Evolutionary conservation across 2,797 vertebrate genomes (phyloP).

Genomic region (Dipus sagitta): DNA sequence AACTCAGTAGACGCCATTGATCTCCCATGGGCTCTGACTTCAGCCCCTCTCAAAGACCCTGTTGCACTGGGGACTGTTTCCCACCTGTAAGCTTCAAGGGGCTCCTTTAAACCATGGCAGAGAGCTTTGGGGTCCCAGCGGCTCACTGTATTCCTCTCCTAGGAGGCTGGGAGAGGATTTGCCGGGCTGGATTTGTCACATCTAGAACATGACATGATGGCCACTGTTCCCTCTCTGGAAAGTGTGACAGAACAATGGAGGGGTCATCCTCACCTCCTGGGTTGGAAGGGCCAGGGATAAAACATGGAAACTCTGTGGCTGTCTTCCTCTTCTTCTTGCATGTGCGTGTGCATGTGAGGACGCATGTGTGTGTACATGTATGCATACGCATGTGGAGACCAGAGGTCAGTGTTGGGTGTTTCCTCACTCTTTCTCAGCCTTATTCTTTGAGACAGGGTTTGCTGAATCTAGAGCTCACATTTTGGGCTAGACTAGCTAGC

Average conservation of each 20-base stretch:
- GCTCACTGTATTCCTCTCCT: background rate
- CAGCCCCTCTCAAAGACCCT: background rate
- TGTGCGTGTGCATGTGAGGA: too few species aligned
- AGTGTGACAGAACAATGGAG: accelerated
- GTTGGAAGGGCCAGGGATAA: accelerated
- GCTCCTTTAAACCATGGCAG: too few species aligned
- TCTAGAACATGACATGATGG: background rate
- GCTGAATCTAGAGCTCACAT: too few species aligned
- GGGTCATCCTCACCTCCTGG: background rate
- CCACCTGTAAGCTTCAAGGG: background rate
- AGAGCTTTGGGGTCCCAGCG: background rate
- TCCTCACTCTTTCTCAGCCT: too few species aligned
- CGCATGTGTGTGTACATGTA: too few species aligned
- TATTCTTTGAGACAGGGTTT: too few species aligned
- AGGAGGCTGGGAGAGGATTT: too few species aligned
- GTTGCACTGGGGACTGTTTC: too few species aligned
- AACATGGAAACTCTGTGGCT: accelerated
- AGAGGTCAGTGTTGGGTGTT: too few species aligned
- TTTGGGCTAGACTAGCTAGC: too few species aligned
- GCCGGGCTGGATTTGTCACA: background rate
- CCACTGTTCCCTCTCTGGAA: too few species aligned
- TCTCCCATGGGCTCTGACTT: background rate
- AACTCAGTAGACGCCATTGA: background rate
- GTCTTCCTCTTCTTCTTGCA: background rate
- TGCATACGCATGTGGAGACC: too few species aligned